A percentile compares a stretch with the other conserved stretches of the same genome.
Conservation (phyloP, 2,797 vertebrate species). For the Carcharodon carcharias region DNA sequence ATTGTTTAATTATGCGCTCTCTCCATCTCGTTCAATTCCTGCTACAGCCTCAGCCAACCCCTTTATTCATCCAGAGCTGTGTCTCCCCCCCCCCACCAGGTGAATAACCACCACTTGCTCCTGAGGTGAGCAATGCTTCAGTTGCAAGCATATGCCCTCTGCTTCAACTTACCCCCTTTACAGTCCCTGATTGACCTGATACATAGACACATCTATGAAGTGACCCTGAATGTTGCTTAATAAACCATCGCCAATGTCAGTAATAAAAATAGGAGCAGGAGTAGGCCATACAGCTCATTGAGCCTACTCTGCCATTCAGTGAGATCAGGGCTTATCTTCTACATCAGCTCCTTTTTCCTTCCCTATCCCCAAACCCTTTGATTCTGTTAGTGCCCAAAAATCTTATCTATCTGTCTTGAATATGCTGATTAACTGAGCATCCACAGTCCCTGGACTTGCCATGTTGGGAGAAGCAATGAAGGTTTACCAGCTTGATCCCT, state of each 20-base stretch:
- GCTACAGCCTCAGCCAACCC: not conserved
- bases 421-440: too few species aligned
- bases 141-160: not conserved
- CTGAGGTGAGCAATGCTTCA: not conserved
- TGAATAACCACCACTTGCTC: not conserved
- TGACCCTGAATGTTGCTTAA: not conserved
- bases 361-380: too few species aligned
- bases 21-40: not conserved
- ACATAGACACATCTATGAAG: not conserved
- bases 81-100: not conserved
- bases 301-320: too few species aligned
- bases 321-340: too few species aligned
- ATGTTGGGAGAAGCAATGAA: too few species aligned
- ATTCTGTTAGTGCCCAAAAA: too few species aligned
- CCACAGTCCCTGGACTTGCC: too few species aligned
- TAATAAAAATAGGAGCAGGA: not conserved
- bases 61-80: not conserved
- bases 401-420: too few species aligned
- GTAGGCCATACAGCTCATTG: too few species aligned
- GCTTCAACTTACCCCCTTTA: not conserved
- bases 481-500: too few species aligned
- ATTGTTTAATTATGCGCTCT: not conserved
- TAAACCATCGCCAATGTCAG: not conserved
- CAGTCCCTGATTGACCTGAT: not conserved
- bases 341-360: too few species aligned